Base-by-base conservation (phyloP, 2,888 invertebrate species). In the Axea sp. region DNA sequence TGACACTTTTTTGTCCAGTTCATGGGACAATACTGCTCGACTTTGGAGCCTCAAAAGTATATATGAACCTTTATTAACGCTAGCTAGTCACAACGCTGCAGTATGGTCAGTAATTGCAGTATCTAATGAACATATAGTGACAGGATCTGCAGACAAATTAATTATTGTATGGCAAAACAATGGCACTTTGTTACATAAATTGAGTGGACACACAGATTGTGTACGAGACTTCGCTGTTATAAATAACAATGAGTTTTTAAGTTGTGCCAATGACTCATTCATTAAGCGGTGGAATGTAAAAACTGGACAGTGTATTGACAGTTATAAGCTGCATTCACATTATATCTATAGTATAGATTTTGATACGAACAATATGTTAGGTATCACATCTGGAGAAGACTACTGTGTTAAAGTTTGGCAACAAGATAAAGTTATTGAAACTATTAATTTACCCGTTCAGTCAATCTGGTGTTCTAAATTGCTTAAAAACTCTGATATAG, bases 111-210 rank as follows among this genome's bases (percentile, higher is more conserved):
- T 91, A 0, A 86, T 89, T 68, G 93, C 91, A 84, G 88, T 91
- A 73, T 73, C 89, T 12, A 90, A 90, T 73, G 88, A 89, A 0
- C 88, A 88, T 17, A 91, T 94, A 77, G 90, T 96, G 0, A 97
- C 98, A 7, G 98, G 94, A 0, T 96, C 96, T 0, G 99, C 98
- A 8, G 99, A 99, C 88, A 96, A 95, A 88, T 92, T 92, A 5
- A 94, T 99, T 55, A 93, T 93, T 78, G 87, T 96, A 15, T 98
- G 97, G 97, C 91, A 89, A 76, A 89, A 89, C 53, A 89, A 92
- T 78, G 96, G 95, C 3, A 39, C 69, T 0, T 7, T 82, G 9
- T 59, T 79, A 8, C 84, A 84, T 8, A 84, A 82, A 64, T 73
- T 89, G 86, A 33, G 84, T 90, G 96, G 97, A 2, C 99, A 99